phyloP scores from a whole-genome alignment of 2,888 invertebrate species.

The Malachius bipustulatus region DNA sequence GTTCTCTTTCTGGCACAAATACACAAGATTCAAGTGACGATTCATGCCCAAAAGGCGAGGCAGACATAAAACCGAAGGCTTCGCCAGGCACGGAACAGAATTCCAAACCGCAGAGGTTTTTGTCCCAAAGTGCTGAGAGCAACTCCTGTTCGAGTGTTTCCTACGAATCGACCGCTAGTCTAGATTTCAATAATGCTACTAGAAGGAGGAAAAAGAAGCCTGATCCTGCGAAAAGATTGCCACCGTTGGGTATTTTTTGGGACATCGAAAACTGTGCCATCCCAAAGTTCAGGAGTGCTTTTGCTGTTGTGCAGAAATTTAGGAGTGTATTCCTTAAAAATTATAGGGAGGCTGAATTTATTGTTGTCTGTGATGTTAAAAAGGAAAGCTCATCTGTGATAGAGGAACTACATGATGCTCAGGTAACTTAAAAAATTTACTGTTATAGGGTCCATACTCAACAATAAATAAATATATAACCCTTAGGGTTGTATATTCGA shows the following conservation, averaged over 20 bases:
- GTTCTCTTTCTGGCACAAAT: conserved; percentile 11
- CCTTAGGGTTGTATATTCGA: no score
- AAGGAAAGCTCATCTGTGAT: conserved; percentile 66
- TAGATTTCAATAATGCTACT: conserved; percentile 14
- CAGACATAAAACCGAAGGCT: no score
- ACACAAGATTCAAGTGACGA: conserved; percentile 1
- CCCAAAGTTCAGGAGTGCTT: conserved; percentile 69
- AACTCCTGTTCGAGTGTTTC: conserved; percentile 20
- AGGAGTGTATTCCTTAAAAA: conserved; percentile 63
- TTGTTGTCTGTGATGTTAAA: conserved; percentile 80
- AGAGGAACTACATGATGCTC: conserved; percentile 73
- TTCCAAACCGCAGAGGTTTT: conserved; percentile 8
- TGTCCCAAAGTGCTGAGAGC: neutral
- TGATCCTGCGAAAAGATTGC: conserved; percentile 30
- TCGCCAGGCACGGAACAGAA: no score
- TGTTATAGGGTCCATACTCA: no score
- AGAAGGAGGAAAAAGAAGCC: conserved; percentile 19
- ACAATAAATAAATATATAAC: no score
- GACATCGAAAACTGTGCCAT: conserved; percentile 87
- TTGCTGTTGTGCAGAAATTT: conserved; percentile 63
- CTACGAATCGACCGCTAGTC: conserved; percentile 25
- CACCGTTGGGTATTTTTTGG: conserved; percentile 82
- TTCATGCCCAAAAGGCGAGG: neutral
- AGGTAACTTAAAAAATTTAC: conserved; percentile 49
- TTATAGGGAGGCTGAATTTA: conserved; percentile 74